Conservation (phyloP, 2,113 vertebrate genomes). For the Eudyptes chrysolophus region DNA sequence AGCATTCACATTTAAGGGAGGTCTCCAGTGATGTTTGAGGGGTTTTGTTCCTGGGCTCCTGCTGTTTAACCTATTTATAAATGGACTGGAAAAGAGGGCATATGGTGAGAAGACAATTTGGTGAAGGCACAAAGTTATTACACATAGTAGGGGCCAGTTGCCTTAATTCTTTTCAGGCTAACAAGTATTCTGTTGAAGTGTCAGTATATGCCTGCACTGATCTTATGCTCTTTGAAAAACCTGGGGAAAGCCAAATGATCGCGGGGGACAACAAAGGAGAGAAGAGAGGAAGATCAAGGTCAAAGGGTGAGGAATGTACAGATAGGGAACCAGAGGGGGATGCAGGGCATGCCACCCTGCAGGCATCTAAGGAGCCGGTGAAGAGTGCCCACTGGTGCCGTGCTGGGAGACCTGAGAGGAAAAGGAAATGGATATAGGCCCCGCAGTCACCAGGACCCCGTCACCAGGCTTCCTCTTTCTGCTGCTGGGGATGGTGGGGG, state of each 20-base stretch:
- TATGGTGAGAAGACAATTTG: background rate
- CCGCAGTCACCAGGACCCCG: rapidly evolving
- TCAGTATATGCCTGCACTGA: background rate
- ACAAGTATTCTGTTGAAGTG: background rate
- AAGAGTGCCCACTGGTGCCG: background rate
- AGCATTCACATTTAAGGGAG: background rate
- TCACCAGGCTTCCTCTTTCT: constrained; percentile 45
- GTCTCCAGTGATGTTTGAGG: background rate
- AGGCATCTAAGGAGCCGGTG: background rate
- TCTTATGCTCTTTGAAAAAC: background rate
- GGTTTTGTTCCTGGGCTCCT: background rate
- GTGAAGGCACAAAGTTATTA: background rate
- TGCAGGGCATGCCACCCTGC: background rate
- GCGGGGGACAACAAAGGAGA: background rate
- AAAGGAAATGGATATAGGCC: background rate
- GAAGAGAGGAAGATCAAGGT: background rate
- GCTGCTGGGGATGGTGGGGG: background rate
- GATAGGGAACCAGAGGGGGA: background rate
- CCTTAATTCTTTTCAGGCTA: background rate
- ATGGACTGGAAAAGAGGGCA: background rate
- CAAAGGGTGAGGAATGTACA: background rate
- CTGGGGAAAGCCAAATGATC: background rate
- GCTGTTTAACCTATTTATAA: background rate
- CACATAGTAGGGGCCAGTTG: background rate
- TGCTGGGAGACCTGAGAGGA: background rate